A percentile compares a stretch with the other conserved stretches of the same genome.
Conservation (phyloP, 2,113 vertebrate genomes). For the Varanus komodoensis region DNA sequence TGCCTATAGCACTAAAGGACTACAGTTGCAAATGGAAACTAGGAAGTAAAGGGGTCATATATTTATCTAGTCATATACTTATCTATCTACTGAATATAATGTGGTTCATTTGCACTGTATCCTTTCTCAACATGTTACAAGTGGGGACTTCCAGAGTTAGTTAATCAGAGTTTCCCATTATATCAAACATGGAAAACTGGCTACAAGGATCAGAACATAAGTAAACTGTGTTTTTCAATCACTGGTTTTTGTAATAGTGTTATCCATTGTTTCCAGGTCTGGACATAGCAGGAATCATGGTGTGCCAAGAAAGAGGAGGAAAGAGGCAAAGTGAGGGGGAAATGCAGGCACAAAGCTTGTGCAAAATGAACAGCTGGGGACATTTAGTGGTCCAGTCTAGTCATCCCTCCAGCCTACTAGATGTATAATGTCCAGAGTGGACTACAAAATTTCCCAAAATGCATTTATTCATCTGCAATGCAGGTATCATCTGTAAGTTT, state of each 20-base stretch:
- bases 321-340: background rate
- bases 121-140: background rate
- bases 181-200: background rate
- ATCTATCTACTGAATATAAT: no score
- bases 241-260: background rate
- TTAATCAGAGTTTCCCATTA: background rate
- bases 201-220: background rate
- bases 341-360: background rate
- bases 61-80: background rate
- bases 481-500: background rate
- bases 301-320: no score
- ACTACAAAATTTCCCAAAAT: background rate
- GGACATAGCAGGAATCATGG: background rate
- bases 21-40: constrained; percentile 30
- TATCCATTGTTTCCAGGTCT: background rate
- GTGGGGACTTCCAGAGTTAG: background rate
- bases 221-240: background rate
- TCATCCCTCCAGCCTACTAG: background rate
- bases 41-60: constrained; percentile 14
- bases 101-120: no score
- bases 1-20: constrained; percentile 51
- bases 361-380: background rate
- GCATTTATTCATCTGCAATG: constrained; percentile 28
- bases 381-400: background rate
- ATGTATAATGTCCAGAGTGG: background rate